Percentiles rank a stretch among this genome's conserved stretches.
phyloP scores from a whole-genome alignment of 2,888 invertebrate species.

The Volucella zonaria region DNA sequence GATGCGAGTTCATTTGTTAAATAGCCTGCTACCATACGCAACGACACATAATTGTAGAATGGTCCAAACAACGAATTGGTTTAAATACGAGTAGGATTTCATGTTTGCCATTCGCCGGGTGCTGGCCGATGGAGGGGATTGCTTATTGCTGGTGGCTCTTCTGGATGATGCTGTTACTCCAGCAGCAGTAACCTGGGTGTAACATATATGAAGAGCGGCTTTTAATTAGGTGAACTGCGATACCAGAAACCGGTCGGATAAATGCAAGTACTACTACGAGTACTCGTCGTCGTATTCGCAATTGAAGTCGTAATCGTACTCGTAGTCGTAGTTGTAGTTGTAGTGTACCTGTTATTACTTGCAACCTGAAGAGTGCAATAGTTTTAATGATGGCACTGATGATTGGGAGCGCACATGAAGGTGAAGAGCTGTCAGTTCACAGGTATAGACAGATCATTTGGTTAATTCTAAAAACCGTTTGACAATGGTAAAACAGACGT shows the following conservation, averaged over 20 bases:
- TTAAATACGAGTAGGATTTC: constrained; percentile 53
- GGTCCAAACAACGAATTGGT: constrained; percentile 55
- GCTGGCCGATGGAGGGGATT: constrained; percentile 7
- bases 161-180: too few relatives aligned
- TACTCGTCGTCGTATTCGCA: constrained; percentile 22
- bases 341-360: too few relatives aligned
- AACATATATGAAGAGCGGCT: constrained; percentile 58
- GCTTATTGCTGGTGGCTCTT: constrained; percentile 5
- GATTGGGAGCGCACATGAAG: constrained; percentile 49
- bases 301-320: too few relatives aligned
- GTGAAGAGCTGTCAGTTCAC: constrained; percentile 43
- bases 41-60: constrained; percentile 50
- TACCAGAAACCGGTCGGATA: constrained; percentile 53
- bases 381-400: constrained; percentile 59
- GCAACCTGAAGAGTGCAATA: constrained; percentile 35
- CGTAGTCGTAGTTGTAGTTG: too few relatives aligned
- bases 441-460: constrained; percentile 63
- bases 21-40: constrained; percentile 65
- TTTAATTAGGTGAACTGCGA: constrained; percentile 70
- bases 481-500: constrained; percentile 62
- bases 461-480: constrained; percentile 71
- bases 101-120: constrained; percentile 13
- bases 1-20: constrained; percentile 49
- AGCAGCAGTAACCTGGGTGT: neutral
- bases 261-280: constrained; percentile 7